These are phyloP conservation scores for Leptopilina clavipes DNA, from an alignment of 1,140 invertebrate genomes.

Conservation along the genomic window DNA sequence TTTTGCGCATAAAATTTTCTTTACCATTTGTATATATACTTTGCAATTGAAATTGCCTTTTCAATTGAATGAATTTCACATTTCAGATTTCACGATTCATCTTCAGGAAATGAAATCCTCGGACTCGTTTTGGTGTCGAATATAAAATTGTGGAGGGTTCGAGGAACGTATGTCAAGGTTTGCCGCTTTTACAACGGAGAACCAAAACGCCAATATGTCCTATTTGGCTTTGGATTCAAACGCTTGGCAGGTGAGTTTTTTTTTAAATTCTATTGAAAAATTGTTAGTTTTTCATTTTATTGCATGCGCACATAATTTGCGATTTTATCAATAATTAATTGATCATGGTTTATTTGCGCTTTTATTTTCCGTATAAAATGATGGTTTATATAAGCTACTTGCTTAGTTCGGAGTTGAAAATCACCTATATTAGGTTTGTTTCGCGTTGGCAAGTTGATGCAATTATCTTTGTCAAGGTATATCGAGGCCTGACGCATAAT, in stretches of 20 bases:
- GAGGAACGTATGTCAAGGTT: slow-evolving; percentile 49
- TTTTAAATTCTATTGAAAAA: background rate
- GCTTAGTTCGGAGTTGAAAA: background rate
- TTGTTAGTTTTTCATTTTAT: background rate
- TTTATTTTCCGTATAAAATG: too few species aligned
- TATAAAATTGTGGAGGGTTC: slow-evolving; percentile 50
- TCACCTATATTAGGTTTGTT: slow-evolving; percentile 30
- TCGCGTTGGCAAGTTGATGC: slow-evolving; percentile 47
- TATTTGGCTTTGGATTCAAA: slow-evolving; percentile 73
- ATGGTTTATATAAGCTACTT: background rate
- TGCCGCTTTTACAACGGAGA: slow-evolving; percentile 55
- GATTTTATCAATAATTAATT: too few species aligned
- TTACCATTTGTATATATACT: background rate
- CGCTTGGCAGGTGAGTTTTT: slow-evolving; percentile 72
- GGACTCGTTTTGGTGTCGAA: slow-evolving; percentile 60
- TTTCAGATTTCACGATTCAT: slow-evolving; percentile 38
- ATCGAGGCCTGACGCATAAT: slow-evolving; percentile 52
- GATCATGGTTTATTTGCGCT: too few species aligned
- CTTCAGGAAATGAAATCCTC: slow-evolving; percentile 50
- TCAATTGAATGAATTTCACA: slow-evolving; percentile 16
- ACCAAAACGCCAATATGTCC: slow-evolving; percentile 69
- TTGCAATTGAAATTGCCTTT: slow-evolving; percentile 11
- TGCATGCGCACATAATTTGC: too few species aligned
- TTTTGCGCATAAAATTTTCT: background rate
- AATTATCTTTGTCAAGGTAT: slow-evolving; percentile 55